Evolutionary conservation across 2,113 vertebrate genomes (phyloP).

Genomic region (Lepus americanus): DNA sequence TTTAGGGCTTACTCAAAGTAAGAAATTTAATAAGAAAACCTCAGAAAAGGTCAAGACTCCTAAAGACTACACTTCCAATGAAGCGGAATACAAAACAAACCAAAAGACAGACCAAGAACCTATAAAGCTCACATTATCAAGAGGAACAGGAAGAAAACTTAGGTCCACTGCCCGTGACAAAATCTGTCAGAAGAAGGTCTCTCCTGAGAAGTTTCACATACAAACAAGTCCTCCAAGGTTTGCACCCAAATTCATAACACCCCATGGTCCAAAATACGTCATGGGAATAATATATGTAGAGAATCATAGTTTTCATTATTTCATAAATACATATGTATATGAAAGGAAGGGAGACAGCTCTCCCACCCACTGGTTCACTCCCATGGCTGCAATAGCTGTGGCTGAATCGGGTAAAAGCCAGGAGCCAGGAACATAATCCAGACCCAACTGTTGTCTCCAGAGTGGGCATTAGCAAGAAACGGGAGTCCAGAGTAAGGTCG

Average conservation of each 20-base stretch:
- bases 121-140: neutral
- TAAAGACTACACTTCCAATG: neutral
- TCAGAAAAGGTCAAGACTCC: neutral
- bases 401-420: too few species aligned
- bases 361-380: too few species aligned
- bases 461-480: too few species aligned
- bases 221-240: neutral
- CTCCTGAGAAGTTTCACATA: neutral
- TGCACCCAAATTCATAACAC: neutral
- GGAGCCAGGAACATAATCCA: too few species aligned
- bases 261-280: neutral
- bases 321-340: too few species aligned
- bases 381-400: too few species aligned
- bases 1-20: neutral
- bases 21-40: neutral
- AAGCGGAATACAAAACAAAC: neutral
- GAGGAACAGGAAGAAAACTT: neutral
- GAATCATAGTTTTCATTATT: too few species aligned
- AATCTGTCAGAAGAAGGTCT: neutral
- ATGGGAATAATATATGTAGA: neutral
- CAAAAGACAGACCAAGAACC: neutral
- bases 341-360: too few species aligned
- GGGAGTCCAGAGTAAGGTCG: too few species aligned
- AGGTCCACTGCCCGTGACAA: neutral
- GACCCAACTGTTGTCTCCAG: too few species aligned